Conservation (phyloP, 2,797 vertebrate genomes). For the Pseudocheirus occidentalis region DNA sequence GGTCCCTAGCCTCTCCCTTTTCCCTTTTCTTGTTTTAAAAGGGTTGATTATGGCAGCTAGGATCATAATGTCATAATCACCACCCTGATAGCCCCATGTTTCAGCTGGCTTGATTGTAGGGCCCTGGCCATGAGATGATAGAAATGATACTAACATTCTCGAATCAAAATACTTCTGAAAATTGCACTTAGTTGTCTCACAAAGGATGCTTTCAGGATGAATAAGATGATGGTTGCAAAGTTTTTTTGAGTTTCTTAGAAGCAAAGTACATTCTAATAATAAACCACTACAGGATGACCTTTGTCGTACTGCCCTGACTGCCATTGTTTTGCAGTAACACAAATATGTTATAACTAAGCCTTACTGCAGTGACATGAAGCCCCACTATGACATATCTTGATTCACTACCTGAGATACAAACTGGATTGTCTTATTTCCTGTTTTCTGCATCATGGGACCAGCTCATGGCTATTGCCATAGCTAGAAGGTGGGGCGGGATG, state of each 20-base stretch:
- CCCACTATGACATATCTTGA: not conserved
- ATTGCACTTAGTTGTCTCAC: slow-evolving; percentile 7
- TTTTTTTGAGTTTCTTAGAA: not conserved
- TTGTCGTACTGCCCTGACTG: not conserved
- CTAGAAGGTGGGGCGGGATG: not conserved
- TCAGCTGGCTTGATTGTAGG: not conserved
- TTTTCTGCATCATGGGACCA: not conserved
- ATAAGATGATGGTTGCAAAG: not conserved
- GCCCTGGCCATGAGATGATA: not conserved
- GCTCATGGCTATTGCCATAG: not conserved
- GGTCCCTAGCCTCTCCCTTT: not conserved
- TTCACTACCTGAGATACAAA: not conserved
- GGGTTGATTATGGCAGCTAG: not conserved
- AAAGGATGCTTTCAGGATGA: not conserved
- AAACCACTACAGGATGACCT: not conserved
- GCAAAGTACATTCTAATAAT: not conserved
- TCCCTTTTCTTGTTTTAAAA: not conserved
- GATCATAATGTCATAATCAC: not conserved
- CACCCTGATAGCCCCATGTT: not conserved
- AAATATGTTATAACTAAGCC: not conserved
- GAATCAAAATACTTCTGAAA: not conserved
- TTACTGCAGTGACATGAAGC: not conserved
- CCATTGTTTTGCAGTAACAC: not conserved
- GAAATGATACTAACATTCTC: not conserved
- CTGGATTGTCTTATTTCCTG: not conserved